phyloP scores from a whole-genome alignment of 2,888 invertebrate species.

The Epinotia nisella region DNA sequence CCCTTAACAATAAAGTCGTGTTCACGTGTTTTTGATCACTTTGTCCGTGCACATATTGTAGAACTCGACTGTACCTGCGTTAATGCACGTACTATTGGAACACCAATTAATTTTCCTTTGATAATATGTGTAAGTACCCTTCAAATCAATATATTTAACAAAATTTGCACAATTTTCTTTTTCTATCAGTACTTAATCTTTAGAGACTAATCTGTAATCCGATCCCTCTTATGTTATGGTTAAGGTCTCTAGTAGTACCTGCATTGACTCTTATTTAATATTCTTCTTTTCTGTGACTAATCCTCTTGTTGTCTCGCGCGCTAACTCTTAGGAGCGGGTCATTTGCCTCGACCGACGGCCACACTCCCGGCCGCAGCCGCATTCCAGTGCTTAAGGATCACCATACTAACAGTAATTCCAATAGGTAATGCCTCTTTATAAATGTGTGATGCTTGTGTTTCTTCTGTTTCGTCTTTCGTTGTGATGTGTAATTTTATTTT shows the following conservation, averaged over 20 bases:
- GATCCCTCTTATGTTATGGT: neutral
- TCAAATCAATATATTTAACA: neutral
- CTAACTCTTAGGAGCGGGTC: constrained; percentile 83
- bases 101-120: neutral
- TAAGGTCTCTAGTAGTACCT: constrained; percentile 54
- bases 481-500: constrained; percentile 49
- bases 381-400: constrained; percentile 82
- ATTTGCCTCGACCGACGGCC: constrained; percentile 80
- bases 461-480: constrained; percentile 48
- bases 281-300: constrained; percentile 70
- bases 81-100: constrained; percentile 57
- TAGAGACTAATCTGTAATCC: neutral
- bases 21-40: too few species aligned
- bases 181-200: constrained; percentile 5
- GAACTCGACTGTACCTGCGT: too few species aligned
- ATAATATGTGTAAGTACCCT: neutral
- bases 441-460: constrained; percentile 50
- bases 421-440: constrained; percentile 72
- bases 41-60: too few species aligned
- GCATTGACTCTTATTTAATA: constrained; percentile 56
- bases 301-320: constrained; percentile 73
- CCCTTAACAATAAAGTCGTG: too few species aligned
- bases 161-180: neutral
- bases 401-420: constrained; percentile 78
- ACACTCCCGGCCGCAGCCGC: constrained; percentile 81